phyloP scores from a whole-genome alignment of 2,797 vertebrate species.

The Lutjanus argentimaculatus region DNA sequence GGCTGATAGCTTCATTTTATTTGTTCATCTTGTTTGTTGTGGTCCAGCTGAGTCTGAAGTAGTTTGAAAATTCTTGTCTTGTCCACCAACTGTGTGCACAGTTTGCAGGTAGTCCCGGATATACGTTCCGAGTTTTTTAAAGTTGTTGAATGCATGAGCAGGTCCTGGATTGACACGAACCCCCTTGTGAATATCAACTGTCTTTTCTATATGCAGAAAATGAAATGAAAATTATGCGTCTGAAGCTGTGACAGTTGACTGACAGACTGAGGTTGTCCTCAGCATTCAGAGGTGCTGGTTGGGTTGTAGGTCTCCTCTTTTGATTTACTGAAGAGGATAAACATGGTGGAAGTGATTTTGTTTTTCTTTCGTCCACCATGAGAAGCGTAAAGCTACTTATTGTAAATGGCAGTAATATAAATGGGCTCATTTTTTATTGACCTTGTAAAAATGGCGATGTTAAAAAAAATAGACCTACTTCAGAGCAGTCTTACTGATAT shows the following conservation, averaged over 20 bases:
- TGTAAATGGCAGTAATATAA: neutral
- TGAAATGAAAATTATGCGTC: no score
- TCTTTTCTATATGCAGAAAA: neutral
- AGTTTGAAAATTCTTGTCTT: neutral
- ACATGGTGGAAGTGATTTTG: neutral
- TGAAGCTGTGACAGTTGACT: no score
- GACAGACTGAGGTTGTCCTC: neutral
- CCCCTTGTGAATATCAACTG: no score
- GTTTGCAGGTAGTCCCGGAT: neutral
- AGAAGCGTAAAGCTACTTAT: neutral
- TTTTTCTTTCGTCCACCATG: neutral
- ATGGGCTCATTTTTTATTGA: neutral
- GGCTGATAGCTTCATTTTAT: neutral
- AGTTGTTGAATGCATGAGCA: neutral
- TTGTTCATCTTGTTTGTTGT: constrained; percentile 3
- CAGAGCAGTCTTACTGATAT: no score
- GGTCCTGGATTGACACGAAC: constrained; percentile 5
- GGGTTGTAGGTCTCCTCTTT: neutral
- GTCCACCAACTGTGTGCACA: neutral
- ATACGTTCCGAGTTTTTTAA: neutral
- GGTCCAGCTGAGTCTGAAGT: neutral
- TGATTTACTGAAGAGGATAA: neutral
- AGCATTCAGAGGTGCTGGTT: neutral
- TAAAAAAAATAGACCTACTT: no score
- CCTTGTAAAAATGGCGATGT: no score